Evolutionary conservation across 2,113 vertebrate species (phyloP).

Genomic region (Bucco capensis): DNA sequence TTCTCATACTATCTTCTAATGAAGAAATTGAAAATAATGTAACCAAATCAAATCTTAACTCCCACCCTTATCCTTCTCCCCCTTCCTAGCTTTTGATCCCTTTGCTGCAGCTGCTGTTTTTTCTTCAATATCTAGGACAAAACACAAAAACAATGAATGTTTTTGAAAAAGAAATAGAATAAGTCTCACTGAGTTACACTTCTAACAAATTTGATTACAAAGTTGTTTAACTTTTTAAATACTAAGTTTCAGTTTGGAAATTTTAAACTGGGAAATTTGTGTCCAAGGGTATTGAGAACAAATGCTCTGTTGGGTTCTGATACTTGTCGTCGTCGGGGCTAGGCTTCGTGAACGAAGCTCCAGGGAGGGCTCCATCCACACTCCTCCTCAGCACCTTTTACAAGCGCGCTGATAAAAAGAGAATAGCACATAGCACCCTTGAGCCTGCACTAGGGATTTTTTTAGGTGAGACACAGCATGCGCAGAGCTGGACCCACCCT

Average conservation of each 20-base stretch:
- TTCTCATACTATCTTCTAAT: not conserved
- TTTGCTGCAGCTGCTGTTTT: not conserved
- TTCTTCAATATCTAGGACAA: not conserved
- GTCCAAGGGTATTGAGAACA: not conserved
- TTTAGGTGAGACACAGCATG: no score
- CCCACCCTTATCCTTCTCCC: fast-evolving
- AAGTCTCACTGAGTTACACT: not conserved
- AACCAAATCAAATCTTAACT: not conserved
- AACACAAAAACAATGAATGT: not conserved
- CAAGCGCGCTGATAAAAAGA: no score
- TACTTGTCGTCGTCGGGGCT: no score
- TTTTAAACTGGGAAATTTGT: not conserved
- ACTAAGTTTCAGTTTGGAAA: not conserved
- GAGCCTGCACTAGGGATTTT: no score
- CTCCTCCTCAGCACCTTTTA: no score
- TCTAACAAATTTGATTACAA: not conserved
- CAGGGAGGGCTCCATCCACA: no score
- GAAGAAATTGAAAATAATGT: not conserved
- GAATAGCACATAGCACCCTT: no score
- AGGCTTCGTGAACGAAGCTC: no score
- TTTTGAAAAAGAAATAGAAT: not conserved
- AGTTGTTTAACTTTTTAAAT: not conserved
- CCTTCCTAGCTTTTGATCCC: not conserved
- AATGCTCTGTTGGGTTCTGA: not conserved
- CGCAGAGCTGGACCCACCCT: no score